Evolutionary conservation across 2,113 vertebrate genomes (phyloP), one percentile per base, ranked within the genome.

Genomic region (Fulica atra): DNA sequence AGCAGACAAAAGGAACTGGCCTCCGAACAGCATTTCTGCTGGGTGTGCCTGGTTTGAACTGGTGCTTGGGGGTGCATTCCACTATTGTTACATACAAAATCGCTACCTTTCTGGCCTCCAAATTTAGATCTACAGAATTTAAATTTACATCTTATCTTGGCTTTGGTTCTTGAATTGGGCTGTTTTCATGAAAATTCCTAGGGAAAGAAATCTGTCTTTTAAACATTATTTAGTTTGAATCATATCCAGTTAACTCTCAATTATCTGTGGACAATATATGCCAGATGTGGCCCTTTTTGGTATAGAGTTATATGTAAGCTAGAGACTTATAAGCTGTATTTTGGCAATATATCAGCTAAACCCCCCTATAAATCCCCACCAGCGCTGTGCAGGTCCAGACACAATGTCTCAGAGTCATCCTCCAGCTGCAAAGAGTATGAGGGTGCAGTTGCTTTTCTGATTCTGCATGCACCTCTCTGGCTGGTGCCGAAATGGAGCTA

Each of bases 21-120:
- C 44, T 80, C 70, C 69, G 86, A 81, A 87, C 68, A 57, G 26
- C 6, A 40, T 57, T 93, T 79, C 81, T 88, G 68, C 69, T 66
- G 88, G 74, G 85, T 77, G 82, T 42, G 71, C 93, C 74, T 88
- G n/a, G 17, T 77, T 38, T 35, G 64, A 54, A 44, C 24, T 59
- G 57, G 50, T 63, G 79, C 79, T 89, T 50, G 36, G 63, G 76
- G 54, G 70, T 76, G 80, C 50, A 53, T 95, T 89, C 78, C 64
- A 40, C 24, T 63, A 14, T 36, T 85, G 81, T 61, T 59, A 66
- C 29, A 29, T 1, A 21, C 0, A 4, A 35, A 61, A 77, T 29
- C 21, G 40, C 21, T 88, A 20, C 66, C 59, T 66, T 63, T 72
- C 35, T 10, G 35, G 46, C 68, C 51, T 81, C 48, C 24, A 54